Evolutionary conservation across 2,113 vertebrate species (phyloP), one percentile per base, ranked within the genome.

Genomic region (Forbesichthys papilliferus): DNA sequence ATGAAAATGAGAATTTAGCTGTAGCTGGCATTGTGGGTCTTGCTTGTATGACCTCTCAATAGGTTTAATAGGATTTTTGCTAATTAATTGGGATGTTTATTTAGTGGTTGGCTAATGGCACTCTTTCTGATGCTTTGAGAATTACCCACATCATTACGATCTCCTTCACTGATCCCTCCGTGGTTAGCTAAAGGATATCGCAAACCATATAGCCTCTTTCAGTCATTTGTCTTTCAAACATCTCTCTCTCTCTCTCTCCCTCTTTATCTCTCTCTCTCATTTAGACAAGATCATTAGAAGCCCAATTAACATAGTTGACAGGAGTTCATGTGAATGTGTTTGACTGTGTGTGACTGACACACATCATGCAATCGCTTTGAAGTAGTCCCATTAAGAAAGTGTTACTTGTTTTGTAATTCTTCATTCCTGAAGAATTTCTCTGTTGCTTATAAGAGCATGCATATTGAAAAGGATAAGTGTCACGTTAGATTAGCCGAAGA

Each of bases 41-140:
- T 78, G 77, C 83, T 80, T 74, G 58, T 54, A 52, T 64, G 57
- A 60, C 56, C 78, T 79, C 74, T 68, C 78, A 48, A 73, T 27
- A 36, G 79, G 75, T 73, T 81, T 85, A 81, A 82, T 82, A 16
- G 70, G 79, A 79, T 87, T 75, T 83, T 27, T 27, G 27, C 83
- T 83, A 88, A 87, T 86, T 75, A 84, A 77, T 63, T 62, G 27
- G 75, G 63, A 73, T 80, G 78, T 84, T 78, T 87, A 73, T 87
- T 87, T 87, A 78, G 84, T 80, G 83, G 80, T 77, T 66, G 72
- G 78, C 79, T 66, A 71, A 73, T 77, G 56, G 77, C 79, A 57
- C 14, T 16, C 66, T 64, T 11, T 64, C 81, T n/a, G n/a, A 3
- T 64, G 59, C 74, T 77, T 74, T 63, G 65, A 66, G 68, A 67